These are phyloP conservation scores for Clamator glandarius DNA, from an alignment of 2,797 vertebrate species.

Conservation along the genomic window DNA sequence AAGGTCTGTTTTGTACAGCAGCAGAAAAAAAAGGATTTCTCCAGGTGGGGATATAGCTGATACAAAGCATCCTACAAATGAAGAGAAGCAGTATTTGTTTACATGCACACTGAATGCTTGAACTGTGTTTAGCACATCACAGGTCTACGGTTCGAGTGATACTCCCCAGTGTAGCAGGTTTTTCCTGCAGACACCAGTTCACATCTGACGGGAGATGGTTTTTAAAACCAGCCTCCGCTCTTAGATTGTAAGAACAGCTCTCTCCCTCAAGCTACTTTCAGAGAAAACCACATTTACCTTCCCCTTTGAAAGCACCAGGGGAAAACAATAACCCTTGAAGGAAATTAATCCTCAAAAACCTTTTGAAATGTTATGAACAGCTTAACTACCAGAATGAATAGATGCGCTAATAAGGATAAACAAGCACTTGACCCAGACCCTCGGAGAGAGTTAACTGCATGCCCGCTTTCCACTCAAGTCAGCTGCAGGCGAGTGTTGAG, in stretches of 20 bases:
- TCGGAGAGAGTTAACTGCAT: neutral
- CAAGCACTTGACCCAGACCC: neutral
- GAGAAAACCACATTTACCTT: conserved; percentile 49
- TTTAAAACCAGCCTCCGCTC: conserved; percentile 27
- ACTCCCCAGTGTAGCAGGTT: conserved; percentile 16
- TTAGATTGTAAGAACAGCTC: neutral
- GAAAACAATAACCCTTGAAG: conserved; percentile 41
- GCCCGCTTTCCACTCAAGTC: neutral
- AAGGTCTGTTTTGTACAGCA: neutral
- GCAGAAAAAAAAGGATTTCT: neutral
- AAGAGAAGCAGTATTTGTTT: neutral
- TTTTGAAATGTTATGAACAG: conserved; percentile 38
- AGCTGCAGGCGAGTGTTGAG: fast-evolving
- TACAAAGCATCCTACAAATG: neutral
- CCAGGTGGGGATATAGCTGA: neutral
- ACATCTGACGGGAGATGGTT: neutral
- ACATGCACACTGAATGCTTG: fast-evolving
- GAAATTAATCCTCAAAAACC: neutral
- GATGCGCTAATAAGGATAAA: conserved; percentile 13
- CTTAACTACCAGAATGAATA: neutral
- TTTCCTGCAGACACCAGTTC: conserved; percentile 29
- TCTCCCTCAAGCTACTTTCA: conserved; percentile 44
- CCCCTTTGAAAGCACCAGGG: conserved; percentile 34
- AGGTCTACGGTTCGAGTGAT: neutral
- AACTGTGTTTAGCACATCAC: conserved; percentile 51